Percentiles rank a stretch among this genome's conserved stretches.
phyloP scores from a whole-genome alignment of 2,888 invertebrate genomes.

The Acrocera orbiculus region DNA sequence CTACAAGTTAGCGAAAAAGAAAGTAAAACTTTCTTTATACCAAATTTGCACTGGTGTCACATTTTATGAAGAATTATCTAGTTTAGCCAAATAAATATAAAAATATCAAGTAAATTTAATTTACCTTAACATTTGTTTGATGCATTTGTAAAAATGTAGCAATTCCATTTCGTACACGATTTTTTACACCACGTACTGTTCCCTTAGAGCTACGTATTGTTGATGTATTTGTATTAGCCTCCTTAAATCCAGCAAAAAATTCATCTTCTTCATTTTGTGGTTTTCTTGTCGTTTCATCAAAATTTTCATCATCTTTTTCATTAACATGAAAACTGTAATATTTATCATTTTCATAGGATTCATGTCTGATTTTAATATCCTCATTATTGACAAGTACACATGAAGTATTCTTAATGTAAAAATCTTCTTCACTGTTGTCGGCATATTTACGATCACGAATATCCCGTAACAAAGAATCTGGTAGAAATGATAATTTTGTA shows the following conservation, averaged over 20 bases:
- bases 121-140: conserved; percentile 58
- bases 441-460: conserved; percentile 44
- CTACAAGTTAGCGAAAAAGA: too few relatives aligned
- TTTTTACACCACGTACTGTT: conserved; percentile 84
- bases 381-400: conserved; percentile 2
- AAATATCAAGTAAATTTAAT: conserved; percentile 17
- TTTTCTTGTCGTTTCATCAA: conserved; percentile 16
- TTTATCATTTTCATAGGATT: conserved; percentile 45
- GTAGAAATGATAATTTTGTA: conserved; percentile 36
- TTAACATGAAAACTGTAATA: conserved; percentile 70
- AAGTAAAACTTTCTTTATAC: too few relatives aligned
- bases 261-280: conserved; percentile 37
- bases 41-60: too few relatives aligned
- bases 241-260: conserved; percentile 59
- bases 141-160: conserved; percentile 84
- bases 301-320: conserved; percentile 36
- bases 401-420: too few relatives aligned
- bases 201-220: conserved; percentile 83
- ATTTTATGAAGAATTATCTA: too few relatives aligned
- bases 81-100: too few relatives aligned
- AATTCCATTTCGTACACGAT: conserved; percentile 84
- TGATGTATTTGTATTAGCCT: conserved; percentile 41
- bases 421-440: background rate
- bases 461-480: conserved; percentile 48
- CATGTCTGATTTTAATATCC: background rate